Base-by-base conservation (phyloP, 2,797 vertebrate genomes). In the Rhincodon typus region DNA sequence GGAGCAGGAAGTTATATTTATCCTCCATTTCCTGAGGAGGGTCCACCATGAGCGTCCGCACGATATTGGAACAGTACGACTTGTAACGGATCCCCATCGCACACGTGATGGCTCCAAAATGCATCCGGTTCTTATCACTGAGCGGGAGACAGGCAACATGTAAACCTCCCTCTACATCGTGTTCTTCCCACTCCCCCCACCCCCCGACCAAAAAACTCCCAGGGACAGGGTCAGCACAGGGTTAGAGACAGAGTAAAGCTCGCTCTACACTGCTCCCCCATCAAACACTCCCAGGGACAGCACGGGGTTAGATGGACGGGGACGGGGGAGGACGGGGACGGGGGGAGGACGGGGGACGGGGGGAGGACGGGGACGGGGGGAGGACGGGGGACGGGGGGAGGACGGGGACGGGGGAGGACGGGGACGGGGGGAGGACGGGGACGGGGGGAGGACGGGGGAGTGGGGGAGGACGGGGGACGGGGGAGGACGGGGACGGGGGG, bases 71-170 rank as follows among this genome's bases (percentile, higher is more conserved):
- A 96, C 99, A 99, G 97, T 99, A 99, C 5, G 99, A 99, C 96
- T 99, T 99, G 98, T 99, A 99, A 2, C 99, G 98, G 97, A 99
- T 98, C 0, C 99, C 99, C 99, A 99, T 99, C 79, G 99, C 98
- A 50, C 99, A 99, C 0, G 99, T 99, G 97, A 99, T 98, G 88
- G 99, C 98, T 0, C 99, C 99, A 6, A 99, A 99, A 97, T 99
- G 99, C 98, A 99, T 98, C 97, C 99, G 98, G 97, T 98, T 98
- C 97, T 99, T 99, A 96, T 99, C 99, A 13, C 99, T 99, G 96
- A 0, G 34, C 91, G 17, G 4, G 95, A 25, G 30, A 57, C 4
- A 1, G 42, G 27, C 66, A 23, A 27, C 21, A 25, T n/a, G 25
- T 72, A 27, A 30, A 27, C 70, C 1, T 79, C 34, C 77, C 6